phyloP scores from a whole-genome alignment of 2,113 vertebrate species.

The Serilophus lunatus region DNA sequence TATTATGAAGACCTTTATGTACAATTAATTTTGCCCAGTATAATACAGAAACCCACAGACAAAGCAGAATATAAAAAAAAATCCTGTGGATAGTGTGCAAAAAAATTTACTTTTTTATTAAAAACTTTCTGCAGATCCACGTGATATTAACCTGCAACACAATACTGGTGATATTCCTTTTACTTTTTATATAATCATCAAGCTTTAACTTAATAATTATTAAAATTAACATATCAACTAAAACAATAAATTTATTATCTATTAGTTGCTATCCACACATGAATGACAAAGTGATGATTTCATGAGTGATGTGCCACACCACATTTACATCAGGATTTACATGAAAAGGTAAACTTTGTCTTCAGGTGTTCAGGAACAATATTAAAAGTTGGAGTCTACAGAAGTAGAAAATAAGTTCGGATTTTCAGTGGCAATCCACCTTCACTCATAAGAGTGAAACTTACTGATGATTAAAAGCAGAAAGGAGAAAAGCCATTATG shows the following conservation, averaged over 20 bases:
- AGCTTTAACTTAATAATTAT: neutral
- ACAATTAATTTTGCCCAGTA: neutral
- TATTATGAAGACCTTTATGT: neutral
- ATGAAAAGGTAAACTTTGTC: neutral
- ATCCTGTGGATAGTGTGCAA: neutral
- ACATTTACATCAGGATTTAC: neutral
- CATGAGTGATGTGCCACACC: neutral
- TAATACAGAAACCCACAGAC: neutral
- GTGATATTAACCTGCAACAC: neutral
- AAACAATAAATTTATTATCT: neutral
- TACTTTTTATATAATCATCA: neutral
- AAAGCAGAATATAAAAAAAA: neutral
- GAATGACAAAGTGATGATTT: neutral
- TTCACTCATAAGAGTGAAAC: neutral
- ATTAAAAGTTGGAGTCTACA: neutral
- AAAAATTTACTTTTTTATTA: neutral
- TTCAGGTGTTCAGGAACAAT: neutral
- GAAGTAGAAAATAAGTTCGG: neutral
- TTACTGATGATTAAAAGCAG: neutral
- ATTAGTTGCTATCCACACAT: neutral
- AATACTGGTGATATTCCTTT: neutral
- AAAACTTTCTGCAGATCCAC: neutral
- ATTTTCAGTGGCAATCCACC: neutral
- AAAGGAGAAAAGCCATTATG: neutral
- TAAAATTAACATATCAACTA: neutral